A percentile compares a stretch with the other conserved stretches of the same genome.
Conservation (phyloP, 1,140 invertebrate genomes). For the Drosophila ambigua region DNA sequence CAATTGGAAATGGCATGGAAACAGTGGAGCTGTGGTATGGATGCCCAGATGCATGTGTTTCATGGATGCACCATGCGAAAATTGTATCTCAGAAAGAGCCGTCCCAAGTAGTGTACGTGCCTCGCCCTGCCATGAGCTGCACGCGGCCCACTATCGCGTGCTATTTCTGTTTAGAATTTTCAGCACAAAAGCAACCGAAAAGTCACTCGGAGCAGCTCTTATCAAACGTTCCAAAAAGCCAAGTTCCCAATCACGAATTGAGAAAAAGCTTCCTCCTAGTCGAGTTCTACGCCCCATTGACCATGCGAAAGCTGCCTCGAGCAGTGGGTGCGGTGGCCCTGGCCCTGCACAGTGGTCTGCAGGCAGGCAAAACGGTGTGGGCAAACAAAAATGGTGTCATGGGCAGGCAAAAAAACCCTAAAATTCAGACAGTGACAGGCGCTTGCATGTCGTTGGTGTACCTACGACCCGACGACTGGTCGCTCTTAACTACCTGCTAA, state of each 20-base stretch:
- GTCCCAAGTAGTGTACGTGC: slow-evolving; percentile 2
- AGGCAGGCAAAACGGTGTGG: no score
- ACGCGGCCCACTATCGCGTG: neutral
- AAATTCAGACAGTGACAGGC: slow-evolving; percentile 28
- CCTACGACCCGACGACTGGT: slow-evolving; percentile 11
- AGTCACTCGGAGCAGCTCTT: slow-evolving; percentile 17
- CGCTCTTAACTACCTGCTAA: slow-evolving; percentile 33
- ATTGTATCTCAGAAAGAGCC: slow-evolving; percentile 5
- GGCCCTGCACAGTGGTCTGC: slow-evolving; percentile 3
- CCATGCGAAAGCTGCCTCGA: slow-evolving; percentile 2
- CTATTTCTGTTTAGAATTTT: slow-evolving; percentile 52
- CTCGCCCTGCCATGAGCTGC: neutral
- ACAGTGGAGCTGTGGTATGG: neutral
- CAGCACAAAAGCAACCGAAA: slow-evolving; percentile 45
- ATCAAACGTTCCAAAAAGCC: slow-evolving; percentile 32
- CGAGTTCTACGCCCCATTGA: slow-evolving; percentile 36
- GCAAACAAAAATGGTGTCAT: neutral
- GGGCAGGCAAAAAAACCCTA: slow-evolving; percentile 5
- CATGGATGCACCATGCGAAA: slow-evolving; percentile 8
- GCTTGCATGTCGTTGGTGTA: slow-evolving; percentile 42
- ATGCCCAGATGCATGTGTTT: neutral
- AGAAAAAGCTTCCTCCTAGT: slow-evolving; percentile 13
- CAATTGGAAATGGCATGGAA: slow-evolving; percentile 54
- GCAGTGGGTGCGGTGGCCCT: no score
- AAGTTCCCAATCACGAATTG: slow-evolving; percentile 51